Base-by-base conservation (phyloP, 2,888 invertebrate species). In the Ptychoptera albimana region DNA sequence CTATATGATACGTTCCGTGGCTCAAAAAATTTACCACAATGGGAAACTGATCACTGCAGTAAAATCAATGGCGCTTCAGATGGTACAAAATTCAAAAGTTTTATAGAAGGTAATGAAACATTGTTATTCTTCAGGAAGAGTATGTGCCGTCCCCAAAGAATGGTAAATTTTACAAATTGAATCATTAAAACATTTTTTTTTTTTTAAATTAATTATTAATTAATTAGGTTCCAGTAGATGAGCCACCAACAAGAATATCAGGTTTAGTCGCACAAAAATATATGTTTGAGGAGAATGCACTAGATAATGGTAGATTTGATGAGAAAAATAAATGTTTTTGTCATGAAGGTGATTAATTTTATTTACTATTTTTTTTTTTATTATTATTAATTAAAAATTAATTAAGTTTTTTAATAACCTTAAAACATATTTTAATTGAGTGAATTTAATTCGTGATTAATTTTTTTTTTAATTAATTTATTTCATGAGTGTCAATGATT, bases 281-380 rank as follows among this genome's bases (percentile, higher is more conserved):
- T 61, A 74, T 76, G 1, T 88, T 88, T 53, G 77, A 79, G 13
- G 74, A 80, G 1, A 75, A 85, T 52, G 73, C 82, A 50, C 63
- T 89, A 55, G 88, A 88, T 55, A 86, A 87, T 54, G 86, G 87
- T 0, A 70, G 70, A 43, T 56, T 70, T 23, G 71, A 77, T 49
- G 66, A 77, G n/a, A 75, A 79, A 1, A 89, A 89, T 61, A 76
- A 79, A 53, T 91, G 91, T 55, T 91, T 80, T 63, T 91, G 92
- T 54, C 71, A 78, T 50, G 60, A 76, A 35, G 79, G 79, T 67
- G 60, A 64, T 58, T 54, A n/a, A n/a, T n/a, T n/a, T n/a, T n/a
- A n/a, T n/a, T n/a, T n/a, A n/a, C n/a, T n/a, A n/a, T 31, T 32
- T 16, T 7, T 10, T 15, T 16, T 13, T 39, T 23, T 11, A 36